phyloP scores from a whole-genome alignment of 2,797 vertebrate species.

The Lates japonicus region DNA sequence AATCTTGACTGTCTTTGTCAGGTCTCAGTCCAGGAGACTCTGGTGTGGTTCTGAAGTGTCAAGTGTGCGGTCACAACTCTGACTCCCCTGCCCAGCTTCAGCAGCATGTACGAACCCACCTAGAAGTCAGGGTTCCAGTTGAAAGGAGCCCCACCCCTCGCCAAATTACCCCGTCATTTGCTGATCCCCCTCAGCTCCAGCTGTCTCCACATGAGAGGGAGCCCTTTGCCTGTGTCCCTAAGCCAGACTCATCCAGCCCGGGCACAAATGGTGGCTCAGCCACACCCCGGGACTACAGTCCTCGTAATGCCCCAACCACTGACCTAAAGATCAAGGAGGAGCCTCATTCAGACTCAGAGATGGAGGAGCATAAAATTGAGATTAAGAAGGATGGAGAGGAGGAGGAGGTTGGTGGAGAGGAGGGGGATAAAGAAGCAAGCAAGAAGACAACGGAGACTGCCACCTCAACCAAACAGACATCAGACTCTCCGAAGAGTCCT shows the following conservation, averaged over 20 bases:
- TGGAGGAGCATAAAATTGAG: conserved; percentile 65
- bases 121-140: conserved; percentile 79
- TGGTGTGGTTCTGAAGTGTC: conserved; percentile 87
- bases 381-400: conserved; percentile 48
- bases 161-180: conserved; percentile 74
- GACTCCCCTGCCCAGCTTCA: conserved; percentile 90
- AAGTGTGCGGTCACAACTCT: conserved; percentile 88
- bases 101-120: conserved; percentile 90
- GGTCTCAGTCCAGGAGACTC: conserved; percentile 88
- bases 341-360: conserved; percentile 83
- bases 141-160: conserved; percentile 77
- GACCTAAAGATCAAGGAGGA: conserved; percentile 90
- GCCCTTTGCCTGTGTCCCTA: conserved; percentile 75
- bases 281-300: conserved; percentile 73
- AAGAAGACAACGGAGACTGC: conserved; percentile 12
- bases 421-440: conserved; percentile 42
- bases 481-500: conserved; percentile 88
- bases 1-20: conserved; percentile 55
- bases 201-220: conserved; percentile 76
- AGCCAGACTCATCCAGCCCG: conserved; percentile 82
- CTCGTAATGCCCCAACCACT: conserved; percentile 36
- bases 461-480: conserved; percentile 73
- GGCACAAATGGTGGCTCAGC: conserved; percentile 85
- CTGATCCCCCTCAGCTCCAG: conserved; percentile 68
- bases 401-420: conserved; percentile 36